A percentile compares a stretch with the other conserved stretches of the same genome.
Evolutionary conservation across 1,140 invertebrate genomes (phyloP).

Genomic region (Cyrtorhinus lividipennis): DNA sequence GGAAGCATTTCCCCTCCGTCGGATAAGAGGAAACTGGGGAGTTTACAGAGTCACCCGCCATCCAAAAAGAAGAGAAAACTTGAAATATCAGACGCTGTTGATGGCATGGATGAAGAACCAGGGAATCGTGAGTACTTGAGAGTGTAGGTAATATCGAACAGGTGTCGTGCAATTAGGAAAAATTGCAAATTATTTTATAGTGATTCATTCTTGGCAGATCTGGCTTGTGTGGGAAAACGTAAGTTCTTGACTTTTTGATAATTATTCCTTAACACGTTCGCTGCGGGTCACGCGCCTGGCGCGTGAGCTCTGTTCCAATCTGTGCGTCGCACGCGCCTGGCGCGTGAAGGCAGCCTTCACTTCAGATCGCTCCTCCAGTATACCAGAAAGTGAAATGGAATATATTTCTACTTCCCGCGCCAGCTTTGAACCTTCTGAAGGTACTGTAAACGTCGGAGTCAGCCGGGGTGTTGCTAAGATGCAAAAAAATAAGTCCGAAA

Average conservation of each 20-base stretch:
- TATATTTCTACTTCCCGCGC: too few species aligned
- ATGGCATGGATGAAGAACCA: conserved; percentile 4
- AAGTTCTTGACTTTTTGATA: not conserved
- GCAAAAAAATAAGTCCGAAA: too few species aligned
- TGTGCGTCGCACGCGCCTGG: too few species aligned
- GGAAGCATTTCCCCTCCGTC: not conserved
- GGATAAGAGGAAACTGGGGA: conserved; percentile 12
- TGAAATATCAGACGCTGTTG: not conserved
- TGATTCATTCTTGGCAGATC: not conserved
- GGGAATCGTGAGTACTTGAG: not conserved
- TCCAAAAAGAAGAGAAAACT: conserved; percentile 12
- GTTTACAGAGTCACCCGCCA: not conserved
- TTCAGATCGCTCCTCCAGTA: too few species aligned
- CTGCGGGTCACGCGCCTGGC: not conserved
- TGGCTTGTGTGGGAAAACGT: not conserved
- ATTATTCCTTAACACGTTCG: not conserved
- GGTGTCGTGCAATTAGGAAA: not conserved
- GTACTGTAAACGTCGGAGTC: too few species aligned
- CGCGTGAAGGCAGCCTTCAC: too few species aligned
- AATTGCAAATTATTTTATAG: not conserved
- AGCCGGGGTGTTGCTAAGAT: too few species aligned
- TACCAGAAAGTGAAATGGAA: too few species aligned
- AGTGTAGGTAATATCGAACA: not conserved
- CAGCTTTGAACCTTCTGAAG: too few species aligned
- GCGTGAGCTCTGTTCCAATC: too few species aligned